These are phyloP conservation scores for Lytechinus variegatus DNA, from an alignment of 35 echinoderm and acorn worm genomes.

Conservation along the genomic window DNA sequence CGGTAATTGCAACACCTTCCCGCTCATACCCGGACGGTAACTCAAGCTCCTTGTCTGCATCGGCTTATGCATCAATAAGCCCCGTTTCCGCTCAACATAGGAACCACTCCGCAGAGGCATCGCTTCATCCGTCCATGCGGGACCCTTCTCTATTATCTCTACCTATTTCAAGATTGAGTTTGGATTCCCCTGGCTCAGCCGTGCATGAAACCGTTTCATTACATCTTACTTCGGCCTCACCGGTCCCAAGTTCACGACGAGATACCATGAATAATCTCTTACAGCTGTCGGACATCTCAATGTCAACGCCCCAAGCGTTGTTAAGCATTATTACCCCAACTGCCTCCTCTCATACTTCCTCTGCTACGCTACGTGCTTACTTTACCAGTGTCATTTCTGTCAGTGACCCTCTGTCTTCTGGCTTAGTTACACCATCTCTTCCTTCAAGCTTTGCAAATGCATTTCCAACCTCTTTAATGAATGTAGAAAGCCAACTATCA, in stretches of 20 bases:
- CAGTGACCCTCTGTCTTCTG: neutral
- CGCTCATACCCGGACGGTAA: neutral
- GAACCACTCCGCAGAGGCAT: neutral
- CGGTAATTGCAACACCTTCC: neutral
- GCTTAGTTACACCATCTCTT: slow-evolving; percentile 1
- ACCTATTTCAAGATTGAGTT: neutral
- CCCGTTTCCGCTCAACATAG: neutral
- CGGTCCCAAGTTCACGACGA: neutral
- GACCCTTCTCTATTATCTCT: neutral
- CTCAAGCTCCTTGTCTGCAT: neutral
- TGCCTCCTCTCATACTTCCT: neutral
- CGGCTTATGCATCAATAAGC: neutral
- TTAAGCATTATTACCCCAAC: neutral
- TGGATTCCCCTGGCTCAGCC: neutral
- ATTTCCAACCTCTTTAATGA: neutral
- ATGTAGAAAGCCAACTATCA: neutral
- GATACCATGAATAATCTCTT: neutral
- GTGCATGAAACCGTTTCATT: slow-evolving; percentile 17
- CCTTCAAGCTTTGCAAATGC: neutral
- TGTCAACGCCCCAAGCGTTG: neutral
- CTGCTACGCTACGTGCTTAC: neutral
- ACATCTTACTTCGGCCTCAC: neutral
- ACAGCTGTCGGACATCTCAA: neutral
- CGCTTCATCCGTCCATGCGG: neutral
- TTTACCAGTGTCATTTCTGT: neutral